Evolutionary conservation across 1,140 invertebrate genomes (phyloP).

Genomic region (Temnothorax curvispinosus): DNA sequence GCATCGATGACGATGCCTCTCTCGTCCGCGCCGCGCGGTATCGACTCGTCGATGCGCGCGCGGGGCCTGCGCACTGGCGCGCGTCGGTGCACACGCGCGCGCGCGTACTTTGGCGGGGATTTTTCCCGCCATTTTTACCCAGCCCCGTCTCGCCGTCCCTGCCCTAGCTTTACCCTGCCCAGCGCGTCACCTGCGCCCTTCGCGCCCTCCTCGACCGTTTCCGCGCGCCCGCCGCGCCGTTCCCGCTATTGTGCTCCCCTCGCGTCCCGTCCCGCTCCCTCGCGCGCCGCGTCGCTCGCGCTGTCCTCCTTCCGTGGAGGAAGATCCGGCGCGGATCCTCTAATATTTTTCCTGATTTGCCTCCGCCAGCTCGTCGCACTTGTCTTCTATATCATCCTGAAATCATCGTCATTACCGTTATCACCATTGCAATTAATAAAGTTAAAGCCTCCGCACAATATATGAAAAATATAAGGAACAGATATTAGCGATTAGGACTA

Average conservation of each 20-base stretch:
- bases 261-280: neutral
- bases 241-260: slow-evolving; percentile 15
- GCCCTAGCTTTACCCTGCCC: neutral
- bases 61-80: slow-evolving; percentile 56
- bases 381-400: slow-evolving; percentile 87
- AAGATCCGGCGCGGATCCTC: slow-evolving; percentile 23
- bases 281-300: slow-evolving; percentile 15
- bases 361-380: slow-evolving; percentile 87
- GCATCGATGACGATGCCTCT: slow-evolving; percentile 44
- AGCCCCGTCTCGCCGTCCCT: neutral
- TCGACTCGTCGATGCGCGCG: slow-evolving; percentile 67
- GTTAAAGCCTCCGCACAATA: too few relatives aligned
- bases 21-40: slow-evolving; percentile 56
- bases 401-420: slow-evolving; percentile 41
- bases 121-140: slow-evolving; percentile 76
- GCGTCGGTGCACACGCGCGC: neutral
- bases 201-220: slow-evolving; percentile 14
- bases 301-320: slow-evolving; percentile 10
- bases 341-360: slow-evolving; percentile 66
- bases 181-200: slow-evolving; percentile 44
- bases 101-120: slow-evolving; percentile 27
- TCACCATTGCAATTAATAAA: neutral
- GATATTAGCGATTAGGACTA: too few relatives aligned
- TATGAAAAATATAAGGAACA: too few relatives aligned
- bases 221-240: neutral